Evolutionary conservation across 2,888 invertebrate genomes (phyloP).

Genomic region (Drosophila gaucha): DNA sequence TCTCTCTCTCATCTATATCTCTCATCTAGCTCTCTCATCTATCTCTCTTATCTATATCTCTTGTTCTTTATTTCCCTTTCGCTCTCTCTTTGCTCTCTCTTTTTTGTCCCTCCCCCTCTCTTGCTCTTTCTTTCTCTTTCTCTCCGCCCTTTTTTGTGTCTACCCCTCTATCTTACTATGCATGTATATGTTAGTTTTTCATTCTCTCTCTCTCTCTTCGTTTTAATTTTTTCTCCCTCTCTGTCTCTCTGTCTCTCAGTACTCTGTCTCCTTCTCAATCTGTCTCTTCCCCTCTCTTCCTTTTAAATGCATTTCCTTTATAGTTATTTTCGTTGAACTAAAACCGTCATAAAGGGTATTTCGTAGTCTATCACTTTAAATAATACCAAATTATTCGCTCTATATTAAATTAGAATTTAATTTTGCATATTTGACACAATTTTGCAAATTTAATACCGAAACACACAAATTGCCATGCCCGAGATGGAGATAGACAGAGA

Average conservation of each 20-base stretch:
- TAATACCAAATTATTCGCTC: not conserved
- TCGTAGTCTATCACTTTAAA: not conserved
- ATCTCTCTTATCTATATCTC: not conserved
- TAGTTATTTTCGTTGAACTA: no score
- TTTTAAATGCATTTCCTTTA: no score
- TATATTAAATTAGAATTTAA: slow-evolving; percentile 15
- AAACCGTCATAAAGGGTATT: not conserved
- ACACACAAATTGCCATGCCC: slow-evolving; percentile 33
- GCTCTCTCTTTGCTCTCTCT: not conserved
- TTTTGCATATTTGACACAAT: slow-evolving; percentile 16
- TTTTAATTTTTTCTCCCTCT: not conserved
- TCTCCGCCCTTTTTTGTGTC: not conserved
- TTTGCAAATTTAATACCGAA: slow-evolving; percentile 4
- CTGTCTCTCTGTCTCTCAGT: not conserved
- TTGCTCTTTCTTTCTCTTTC: not conserved
- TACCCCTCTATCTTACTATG: not conserved
- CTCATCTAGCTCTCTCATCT: not conserved
- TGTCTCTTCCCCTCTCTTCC: no score
- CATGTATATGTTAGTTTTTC: no score
- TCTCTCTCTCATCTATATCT: no score
- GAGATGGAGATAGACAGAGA: not conserved
- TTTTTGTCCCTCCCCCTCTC: no score
- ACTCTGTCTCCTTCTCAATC: not conserved
- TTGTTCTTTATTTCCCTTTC: not conserved
- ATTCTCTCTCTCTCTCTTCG: not conserved